Conservation (phyloP, 2,888 invertebrate species). For the Pecten maximus region DNA sequence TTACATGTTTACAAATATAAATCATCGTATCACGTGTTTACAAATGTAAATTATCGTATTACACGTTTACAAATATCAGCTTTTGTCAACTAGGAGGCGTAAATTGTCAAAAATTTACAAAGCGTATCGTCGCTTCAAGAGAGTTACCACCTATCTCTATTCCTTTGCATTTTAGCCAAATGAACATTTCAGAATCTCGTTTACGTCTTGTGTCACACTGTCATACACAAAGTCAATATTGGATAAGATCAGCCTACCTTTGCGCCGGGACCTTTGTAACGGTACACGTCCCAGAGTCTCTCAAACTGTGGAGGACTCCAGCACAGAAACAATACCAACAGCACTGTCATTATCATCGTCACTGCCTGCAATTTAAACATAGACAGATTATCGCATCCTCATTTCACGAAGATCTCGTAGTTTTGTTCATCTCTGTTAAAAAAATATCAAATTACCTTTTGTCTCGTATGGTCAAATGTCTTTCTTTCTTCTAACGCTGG, state of each 20-base stretch:
- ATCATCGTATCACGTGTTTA: no score
- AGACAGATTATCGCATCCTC: not conserved
- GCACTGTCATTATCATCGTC: conserved; percentile 58
- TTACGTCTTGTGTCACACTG: no score
- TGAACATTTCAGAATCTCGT: no score
- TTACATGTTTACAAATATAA: no score
- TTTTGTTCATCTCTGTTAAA: not conserved
- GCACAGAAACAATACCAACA: conserved; percentile 64
- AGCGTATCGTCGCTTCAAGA: no score
- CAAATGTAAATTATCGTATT: no score
- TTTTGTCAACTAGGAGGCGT: no score
- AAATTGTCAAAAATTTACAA: no score
- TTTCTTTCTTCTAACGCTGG: conserved; percentile 2
- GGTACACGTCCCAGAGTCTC: conserved; percentile 64
- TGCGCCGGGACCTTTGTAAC: conserved; percentile 51
- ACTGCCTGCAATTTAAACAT: conserved; percentile 60
- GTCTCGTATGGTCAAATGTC: conserved; percentile 52
- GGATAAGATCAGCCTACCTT: conserved; percentile 52
- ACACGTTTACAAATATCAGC: no score
- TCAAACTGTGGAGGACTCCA: conserved; percentile 67
- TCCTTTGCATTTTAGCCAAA: no score
- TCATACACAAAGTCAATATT: no score
- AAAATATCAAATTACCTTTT: conserved; percentile 52
- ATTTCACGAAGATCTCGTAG: not conserved
- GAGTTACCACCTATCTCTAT: no score